Percentiles rank a stretch among this genome's conserved stretches.
These are phyloP conservation scores for Parnassius apollo DNA, from an alignment of 2,888 invertebrate genomes.

Conservation along the genomic window DNA sequence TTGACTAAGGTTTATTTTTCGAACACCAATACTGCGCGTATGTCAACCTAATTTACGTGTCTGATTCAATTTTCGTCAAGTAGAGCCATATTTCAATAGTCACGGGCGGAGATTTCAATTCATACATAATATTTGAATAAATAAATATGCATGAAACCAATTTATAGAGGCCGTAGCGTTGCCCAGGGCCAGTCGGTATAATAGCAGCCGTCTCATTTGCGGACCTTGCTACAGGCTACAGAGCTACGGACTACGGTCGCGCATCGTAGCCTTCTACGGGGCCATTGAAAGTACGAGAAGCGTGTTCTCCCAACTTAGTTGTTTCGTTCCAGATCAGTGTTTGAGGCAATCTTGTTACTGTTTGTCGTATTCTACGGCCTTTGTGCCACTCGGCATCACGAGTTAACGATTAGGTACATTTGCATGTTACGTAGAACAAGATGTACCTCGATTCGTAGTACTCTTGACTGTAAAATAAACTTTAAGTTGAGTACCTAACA, in stretches of 20 bases:
- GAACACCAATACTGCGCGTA: constrained; percentile 36
- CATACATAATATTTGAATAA: constrained; percentile 79
- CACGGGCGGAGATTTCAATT: constrained; percentile 74
- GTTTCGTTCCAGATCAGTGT: constrained; percentile 41
- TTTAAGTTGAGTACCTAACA: background rate
- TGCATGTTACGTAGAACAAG: constrained; percentile 18
- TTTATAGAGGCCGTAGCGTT: constrained; percentile 68
- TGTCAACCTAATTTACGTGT: constrained; percentile 66
- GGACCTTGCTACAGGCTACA: constrained; percentile 52
- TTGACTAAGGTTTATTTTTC: constrained; percentile 41
- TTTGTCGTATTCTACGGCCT: constrained; percentile 20
- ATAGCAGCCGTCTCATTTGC: constrained; percentile 74
- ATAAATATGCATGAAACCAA: constrained; percentile 81
- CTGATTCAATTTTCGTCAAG: constrained; percentile 72
- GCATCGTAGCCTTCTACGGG: constrained; percentile 55
- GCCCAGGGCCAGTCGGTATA: constrained; percentile 52
- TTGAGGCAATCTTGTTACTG: constrained; percentile 24
- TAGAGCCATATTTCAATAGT: constrained; percentile 73
- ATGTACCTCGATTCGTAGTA: constrained; percentile 1
- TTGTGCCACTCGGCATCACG: constrained; percentile 20
- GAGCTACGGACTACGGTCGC: constrained; percentile 37
- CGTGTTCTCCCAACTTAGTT: constrained; percentile 28
- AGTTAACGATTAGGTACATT: constrained; percentile 25
- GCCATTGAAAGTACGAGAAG: constrained; percentile 37
- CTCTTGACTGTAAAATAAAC: background rate